Evolutionary conservation across 1,140 invertebrate species (phyloP).

Genomic region (Meloidogyne chitwoodi): DNA sequence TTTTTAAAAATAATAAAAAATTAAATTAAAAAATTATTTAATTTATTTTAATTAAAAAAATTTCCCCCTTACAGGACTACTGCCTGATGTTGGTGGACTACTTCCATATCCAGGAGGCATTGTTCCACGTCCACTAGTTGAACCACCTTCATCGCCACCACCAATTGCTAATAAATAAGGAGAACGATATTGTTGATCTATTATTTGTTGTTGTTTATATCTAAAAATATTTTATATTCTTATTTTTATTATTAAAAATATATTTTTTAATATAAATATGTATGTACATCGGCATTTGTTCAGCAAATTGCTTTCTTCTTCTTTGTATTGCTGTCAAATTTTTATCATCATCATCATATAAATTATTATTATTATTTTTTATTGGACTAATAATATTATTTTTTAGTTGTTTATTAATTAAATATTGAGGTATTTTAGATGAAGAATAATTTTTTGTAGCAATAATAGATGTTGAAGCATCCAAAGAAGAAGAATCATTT

Average conservation of each 20-base stretch:
- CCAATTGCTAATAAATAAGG: background rate
- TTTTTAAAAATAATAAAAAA: background rate
- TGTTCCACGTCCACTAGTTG: slow-evolving; percentile 29
- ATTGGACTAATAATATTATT: too few relatives aligned
- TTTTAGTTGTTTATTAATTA: too few relatives aligned
- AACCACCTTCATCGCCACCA: slow-evolving; percentile 23
- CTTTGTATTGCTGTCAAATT: too few relatives aligned
- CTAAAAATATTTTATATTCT: background rate
- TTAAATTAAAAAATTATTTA: background rate
- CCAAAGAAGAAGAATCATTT: too few relatives aligned
- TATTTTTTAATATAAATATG: too few relatives aligned
- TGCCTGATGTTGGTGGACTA: slow-evolving; percentile 21
- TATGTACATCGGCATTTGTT: too few relatives aligned
- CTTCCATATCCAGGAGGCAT: slow-evolving; percentile 25
- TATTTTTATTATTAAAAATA: background rate
- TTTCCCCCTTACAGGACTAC: slow-evolving; percentile 13
- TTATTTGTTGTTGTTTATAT: background rate
- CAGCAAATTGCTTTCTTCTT: too few relatives aligned
- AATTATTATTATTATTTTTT: too few relatives aligned
- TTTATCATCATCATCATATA: too few relatives aligned
- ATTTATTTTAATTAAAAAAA: background rate
- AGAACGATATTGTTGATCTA: background rate
- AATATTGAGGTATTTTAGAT: too few relatives aligned
- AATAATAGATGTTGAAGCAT: too few relatives aligned
- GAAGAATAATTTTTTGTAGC: too few relatives aligned